phyloP scores from a whole-genome alignment of 2,888 invertebrate species.

The Athrips mouffetella region DNA sequence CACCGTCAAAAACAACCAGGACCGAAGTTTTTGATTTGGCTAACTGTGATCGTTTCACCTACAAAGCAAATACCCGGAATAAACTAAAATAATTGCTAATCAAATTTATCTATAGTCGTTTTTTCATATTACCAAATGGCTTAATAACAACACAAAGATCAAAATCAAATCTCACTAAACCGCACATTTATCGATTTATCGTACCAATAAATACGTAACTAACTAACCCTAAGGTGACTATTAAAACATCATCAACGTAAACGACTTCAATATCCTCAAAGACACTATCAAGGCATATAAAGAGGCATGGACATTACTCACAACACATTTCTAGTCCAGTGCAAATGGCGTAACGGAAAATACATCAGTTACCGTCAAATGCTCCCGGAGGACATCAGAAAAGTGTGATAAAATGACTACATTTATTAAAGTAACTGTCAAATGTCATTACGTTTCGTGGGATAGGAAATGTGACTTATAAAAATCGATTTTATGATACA shows the following conservation, averaged over 20 bases:
- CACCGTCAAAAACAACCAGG: too few relatives aligned
- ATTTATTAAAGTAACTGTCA: slow-evolving; percentile 2
- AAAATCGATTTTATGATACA: too few relatives aligned
- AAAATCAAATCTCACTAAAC: background rate
- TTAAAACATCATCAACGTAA: slow-evolving; percentile 1
- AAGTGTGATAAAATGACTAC: slow-evolving; percentile 9
- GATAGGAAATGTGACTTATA: background rate
- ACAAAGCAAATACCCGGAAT: too few relatives aligned
- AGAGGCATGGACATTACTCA: background rate
- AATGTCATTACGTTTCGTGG: background rate
- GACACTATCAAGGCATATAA: background rate
- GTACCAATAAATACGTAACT: background rate
- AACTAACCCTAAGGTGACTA: slow-evolving; percentile 1
- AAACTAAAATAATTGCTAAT: too few relatives aligned
- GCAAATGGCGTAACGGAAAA: slow-evolving; percentile 1
- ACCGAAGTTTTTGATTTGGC: too few relatives aligned
- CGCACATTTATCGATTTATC: background rate
- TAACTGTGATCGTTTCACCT: too few relatives aligned
- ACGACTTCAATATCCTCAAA: slow-evolving; percentile 8
- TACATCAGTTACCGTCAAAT: background rate
- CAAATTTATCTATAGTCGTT: too few relatives aligned
- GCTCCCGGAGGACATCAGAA: slow-evolving; percentile 7
- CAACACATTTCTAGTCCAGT: slow-evolving; percentile 1
- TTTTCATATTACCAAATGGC: too few relatives aligned
- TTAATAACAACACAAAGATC: too few relatives aligned